Conservation (phyloP, 2,113 vertebrate species). For the Tenrec ecaudatus region DNA sequence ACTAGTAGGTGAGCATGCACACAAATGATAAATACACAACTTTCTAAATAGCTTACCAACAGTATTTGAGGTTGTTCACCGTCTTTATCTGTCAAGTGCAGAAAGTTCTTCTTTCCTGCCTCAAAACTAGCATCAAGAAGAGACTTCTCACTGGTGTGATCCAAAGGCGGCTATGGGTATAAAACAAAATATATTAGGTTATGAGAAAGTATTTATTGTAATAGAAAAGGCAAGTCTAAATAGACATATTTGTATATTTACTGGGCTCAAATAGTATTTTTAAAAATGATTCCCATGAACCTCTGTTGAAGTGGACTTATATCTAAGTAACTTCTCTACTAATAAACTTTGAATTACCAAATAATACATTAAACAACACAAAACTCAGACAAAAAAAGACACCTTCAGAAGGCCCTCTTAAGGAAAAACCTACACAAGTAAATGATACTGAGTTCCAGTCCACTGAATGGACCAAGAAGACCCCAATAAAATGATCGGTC, state of each 20-base stretch:
- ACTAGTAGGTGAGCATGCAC: conserved; percentile 24
- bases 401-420: not conserved
- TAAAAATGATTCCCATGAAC: conserved; percentile 23
- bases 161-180: conserved; percentile 89
- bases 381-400: conserved; percentile 22
- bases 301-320: conserved; percentile 20
- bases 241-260: not conserved
- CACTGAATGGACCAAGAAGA: conserved; percentile 4
- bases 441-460: conserved; percentile 11
- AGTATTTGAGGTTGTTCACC: conserved; percentile 95
- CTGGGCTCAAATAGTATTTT: not conserved
- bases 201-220: conserved; percentile 46
- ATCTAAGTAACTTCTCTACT: conserved; percentile 24
- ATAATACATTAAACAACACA: not conserved
- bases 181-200: conserved; percentile 53
- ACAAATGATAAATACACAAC: conserved; percentile 20
- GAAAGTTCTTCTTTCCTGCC: conserved; percentile 96
- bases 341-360: conserved; percentile 53
- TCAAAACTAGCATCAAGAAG: conserved; percentile 96
- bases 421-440: conserved; percentile 15
- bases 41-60: conserved; percentile 87
- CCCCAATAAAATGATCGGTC: not conserved
- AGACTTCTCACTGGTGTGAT: conserved; percentile 93
- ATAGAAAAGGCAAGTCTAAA: conserved; percentile 35
- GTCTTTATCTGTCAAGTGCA: conserved; percentile 96